These are phyloP conservation scores for Eledona agricola DNA, from an alignment of 2,888 invertebrate genomes.

Conservation along the genomic window DNA sequence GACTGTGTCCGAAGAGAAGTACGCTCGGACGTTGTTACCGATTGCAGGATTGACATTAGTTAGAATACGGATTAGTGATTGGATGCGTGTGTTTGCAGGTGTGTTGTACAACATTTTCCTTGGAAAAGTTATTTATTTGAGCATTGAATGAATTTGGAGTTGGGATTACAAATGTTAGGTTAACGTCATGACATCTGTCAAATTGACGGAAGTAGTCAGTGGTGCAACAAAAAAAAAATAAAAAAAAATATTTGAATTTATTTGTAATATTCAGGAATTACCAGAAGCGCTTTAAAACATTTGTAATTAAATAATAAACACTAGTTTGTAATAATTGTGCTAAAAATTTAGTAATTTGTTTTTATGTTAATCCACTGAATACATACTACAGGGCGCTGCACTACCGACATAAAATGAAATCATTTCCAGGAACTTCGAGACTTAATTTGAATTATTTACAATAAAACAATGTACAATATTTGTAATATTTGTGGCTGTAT, in stretches of 20 bases:
- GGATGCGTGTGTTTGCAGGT: conserved; percentile 46
- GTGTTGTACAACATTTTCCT: conserved; percentile 46
- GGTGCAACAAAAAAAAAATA: conserved; percentile 1
- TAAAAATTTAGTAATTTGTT: no score
- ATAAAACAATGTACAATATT: no score
- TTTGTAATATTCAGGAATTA: not conserved
- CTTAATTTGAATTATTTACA: no score
- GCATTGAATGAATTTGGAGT: conserved; percentile 12
- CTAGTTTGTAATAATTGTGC: no score
- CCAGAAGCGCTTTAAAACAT: not conserved
- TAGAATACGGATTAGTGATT: conserved; percentile 49
- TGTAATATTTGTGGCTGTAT: no score
- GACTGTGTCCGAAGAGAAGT: conserved; percentile 67
- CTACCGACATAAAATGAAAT: no score
- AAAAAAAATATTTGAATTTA: not conserved
- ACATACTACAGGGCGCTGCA: no score
- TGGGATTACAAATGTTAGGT: conserved; percentile 48
- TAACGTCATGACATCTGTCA: conserved; percentile 41
- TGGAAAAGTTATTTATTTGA: conserved; percentile 19
- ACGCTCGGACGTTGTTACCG: conserved; percentile 49
- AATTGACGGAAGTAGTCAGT: conserved; percentile 9
- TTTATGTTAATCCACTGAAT: no score
- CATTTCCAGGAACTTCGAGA: no score
- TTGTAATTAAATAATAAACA: no score
- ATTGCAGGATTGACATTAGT: conserved; percentile 43